Base-by-base conservation (phyloP, 2,113 vertebrate species). In the Irena cyanogastra region DNA sequence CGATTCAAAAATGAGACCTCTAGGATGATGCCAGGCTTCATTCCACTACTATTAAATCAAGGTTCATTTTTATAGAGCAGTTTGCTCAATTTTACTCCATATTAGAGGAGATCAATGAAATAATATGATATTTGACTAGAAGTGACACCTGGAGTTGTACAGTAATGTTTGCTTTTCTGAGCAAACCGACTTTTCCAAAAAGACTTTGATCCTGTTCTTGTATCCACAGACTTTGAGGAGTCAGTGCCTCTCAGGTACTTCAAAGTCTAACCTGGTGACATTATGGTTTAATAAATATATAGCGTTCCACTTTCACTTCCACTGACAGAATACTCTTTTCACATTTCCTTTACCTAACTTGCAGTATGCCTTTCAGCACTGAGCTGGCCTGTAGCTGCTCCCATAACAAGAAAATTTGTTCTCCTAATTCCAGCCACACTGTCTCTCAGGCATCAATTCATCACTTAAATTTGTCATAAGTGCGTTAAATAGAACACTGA, bases 391-490 rank as follows among this genome's bases (percentile, higher is more conserved):
- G 91, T 93, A 90, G 89, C 94, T 95, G 96, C 94, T 97, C 94
- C 89, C 89, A 57, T 96, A 96, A 95, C 94, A 92, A 89, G 93
- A 70, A 76, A 95, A 97, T 97, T 87, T 92, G 93, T 96, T 93
- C 94, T 80, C 92, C 87, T 96, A 90, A 95, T 97, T 97, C 93
- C 54, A 97, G 94, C 96, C 94, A 82, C 94, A 89, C 64, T 94
- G 93, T 96, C 97, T 97, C 96, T 89, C 89, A 94, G 97, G 94
- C 96, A 94, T 94, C 95, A 94, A 95, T 97, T 97, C 95, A 95
- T 97, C 97, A 97, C 96, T 97, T 97, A 95, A 97, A 97, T 96
- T 97, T 96, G 96, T 95, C 90, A 13, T 97, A 97, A 97, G 84
- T 86, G 89, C 77, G 90, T 97, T 97, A 97, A 97, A 94, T 95